Conservation (phyloP, 2,797 vertebrate species). For the Adelosebastes latens region DNA sequence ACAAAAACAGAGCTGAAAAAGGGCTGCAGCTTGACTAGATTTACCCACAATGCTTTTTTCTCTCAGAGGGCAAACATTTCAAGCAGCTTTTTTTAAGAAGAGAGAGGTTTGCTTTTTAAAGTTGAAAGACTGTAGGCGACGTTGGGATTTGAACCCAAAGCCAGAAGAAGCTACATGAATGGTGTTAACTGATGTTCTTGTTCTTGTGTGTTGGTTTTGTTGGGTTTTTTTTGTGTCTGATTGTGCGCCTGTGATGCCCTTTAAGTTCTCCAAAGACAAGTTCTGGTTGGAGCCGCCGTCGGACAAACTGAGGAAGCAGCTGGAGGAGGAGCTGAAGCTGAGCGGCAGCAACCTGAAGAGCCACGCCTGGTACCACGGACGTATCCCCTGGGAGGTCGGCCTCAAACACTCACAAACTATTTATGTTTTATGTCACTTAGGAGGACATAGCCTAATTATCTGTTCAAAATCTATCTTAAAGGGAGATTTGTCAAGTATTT, state of each 20-base stretch:
- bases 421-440: neutral
- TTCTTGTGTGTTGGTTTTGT: neutral
- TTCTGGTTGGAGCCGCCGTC: slow-evolving; percentile 89
- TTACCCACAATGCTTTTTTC: slow-evolving; percentile 9
- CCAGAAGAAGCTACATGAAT: neutral
- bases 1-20: slow-evolving; percentile 7
- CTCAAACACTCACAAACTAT: neutral
- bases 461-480: too few species aligned
- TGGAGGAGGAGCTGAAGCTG: slow-evolving; percentile 93
- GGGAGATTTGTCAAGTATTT: too few species aligned
- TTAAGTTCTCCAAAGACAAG: slow-evolving; percentile 93
- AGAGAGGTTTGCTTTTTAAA: neutral
- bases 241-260: slow-evolving; percentile 38
- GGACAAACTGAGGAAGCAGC: slow-evolving; percentile 89
- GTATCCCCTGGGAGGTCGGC: slow-evolving; percentile 89
- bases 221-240: neutral
- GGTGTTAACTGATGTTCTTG: neutral
- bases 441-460: neutral
- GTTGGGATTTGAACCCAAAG: neutral
- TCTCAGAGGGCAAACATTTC: neutral
- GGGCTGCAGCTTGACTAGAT: neutral
- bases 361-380: slow-evolving; percentile 94
- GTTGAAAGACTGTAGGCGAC: neutral
- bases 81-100: neutral
- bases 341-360: slow-evolving; percentile 89